Percentiles rank a stretch among this genome's conserved stretches.
Conservation (phyloP, 2,888 invertebrate species). For the Hyposoter didymator region DNA sequence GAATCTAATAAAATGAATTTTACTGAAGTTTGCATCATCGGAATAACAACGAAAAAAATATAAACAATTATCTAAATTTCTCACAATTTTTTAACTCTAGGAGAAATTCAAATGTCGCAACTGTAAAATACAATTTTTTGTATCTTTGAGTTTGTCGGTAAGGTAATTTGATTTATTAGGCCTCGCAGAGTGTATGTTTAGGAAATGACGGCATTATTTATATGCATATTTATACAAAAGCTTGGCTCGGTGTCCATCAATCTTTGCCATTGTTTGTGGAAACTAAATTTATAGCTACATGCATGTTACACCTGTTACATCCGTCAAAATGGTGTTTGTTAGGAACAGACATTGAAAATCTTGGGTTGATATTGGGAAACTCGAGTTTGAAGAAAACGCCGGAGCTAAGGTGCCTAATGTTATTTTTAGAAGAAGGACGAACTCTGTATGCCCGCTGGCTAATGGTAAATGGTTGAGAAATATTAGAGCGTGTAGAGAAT, state of each 20-base stretch:
- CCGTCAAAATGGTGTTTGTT: conserved; percentile 46
- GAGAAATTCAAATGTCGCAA: neutral
- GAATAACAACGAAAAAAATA: too few relatives aligned
- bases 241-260: neutral
- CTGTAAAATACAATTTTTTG: neutral
- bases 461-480: conserved; percentile 59
- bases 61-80: neutral
- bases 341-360: conserved; percentile 53
- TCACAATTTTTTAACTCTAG: neutral
- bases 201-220: conserved; percentile 22
- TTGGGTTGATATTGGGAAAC: conserved; percentile 68
- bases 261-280: conserved; percentile 35
- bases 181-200: neutral
- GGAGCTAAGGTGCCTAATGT: conserved; percentile 63
- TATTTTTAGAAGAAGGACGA: conserved; percentile 72
- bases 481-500: conserved; percentile 52
- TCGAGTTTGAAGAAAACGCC: conserved; percentile 50
- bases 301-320: conserved; percentile 64
- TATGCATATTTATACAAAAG: conserved; percentile 41
- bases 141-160: neutral
- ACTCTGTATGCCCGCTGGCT: conserved; percentile 28
- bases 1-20: neutral
- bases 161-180: conserved; percentile 24
- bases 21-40: neutral
- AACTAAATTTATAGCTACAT: conserved; percentile 71